Conservation (phyloP, 2,797 vertebrate species). For the Bucorvus abyssinicus region DNA sequence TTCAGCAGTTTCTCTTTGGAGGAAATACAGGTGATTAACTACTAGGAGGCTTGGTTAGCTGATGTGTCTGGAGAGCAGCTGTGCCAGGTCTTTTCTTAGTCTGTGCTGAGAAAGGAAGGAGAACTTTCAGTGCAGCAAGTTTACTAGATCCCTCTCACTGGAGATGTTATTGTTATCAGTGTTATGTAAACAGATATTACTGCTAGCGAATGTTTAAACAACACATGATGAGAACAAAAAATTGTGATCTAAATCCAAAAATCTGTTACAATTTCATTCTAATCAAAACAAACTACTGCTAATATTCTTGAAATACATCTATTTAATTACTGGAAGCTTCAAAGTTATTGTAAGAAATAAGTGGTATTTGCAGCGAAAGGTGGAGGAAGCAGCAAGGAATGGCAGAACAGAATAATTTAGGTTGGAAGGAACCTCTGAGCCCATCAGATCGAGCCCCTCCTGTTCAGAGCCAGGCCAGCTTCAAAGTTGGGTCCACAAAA, state of each 20-base stretch:
- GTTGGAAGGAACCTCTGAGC: not conserved
- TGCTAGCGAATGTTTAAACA: not conserved
- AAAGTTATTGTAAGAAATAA: not conserved
- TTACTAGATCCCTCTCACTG: not conserved
- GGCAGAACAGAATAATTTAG: not conserved
- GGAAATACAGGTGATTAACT: not conserved
- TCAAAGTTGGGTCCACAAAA: not conserved
- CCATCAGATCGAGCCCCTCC: not conserved
- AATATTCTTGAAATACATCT: not conserved
- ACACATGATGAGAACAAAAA: not conserved
- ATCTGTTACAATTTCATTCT: accelerated
- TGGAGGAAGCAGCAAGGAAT: not conserved
- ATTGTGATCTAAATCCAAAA: not conserved
- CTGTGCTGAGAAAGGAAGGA: not conserved
- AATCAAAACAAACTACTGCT: not conserved
- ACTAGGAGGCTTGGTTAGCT: not conserved
- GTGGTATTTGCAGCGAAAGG: not conserved
- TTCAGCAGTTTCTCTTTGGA: not conserved
- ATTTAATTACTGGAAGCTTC: not conserved
- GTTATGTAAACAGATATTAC: not conserved
- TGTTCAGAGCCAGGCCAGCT: not conserved
- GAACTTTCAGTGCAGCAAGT: not conserved
- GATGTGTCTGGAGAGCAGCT: not conserved
- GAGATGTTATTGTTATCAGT: not conserved
- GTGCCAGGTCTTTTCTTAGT: not conserved